These are phyloP conservation scores for Campoletis raptor DNA, from an alignment of 2,888 invertebrate species.

Conservation along the genomic window DNA sequence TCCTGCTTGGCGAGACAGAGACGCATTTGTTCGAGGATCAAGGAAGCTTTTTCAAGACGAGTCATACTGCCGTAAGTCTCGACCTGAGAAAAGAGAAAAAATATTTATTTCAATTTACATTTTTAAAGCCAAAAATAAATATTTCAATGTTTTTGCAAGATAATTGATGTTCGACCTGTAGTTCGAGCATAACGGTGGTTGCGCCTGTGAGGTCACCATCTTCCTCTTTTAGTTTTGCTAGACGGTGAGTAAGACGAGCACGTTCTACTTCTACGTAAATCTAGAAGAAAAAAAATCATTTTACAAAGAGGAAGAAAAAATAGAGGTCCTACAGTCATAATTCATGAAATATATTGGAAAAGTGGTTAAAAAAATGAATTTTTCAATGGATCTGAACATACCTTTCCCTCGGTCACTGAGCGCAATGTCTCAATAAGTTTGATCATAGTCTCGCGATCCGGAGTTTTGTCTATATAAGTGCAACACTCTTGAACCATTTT, in stretches of 20 bases:
- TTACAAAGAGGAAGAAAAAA: not conserved
- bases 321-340: not conserved
- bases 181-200: constrained; percentile 96
- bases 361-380: not conserved
- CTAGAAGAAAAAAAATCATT: constrained; percentile 82
- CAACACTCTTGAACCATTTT: constrained; percentile 99
- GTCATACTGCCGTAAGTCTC: constrained; percentile 99
- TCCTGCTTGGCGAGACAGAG: constrained; percentile 98
- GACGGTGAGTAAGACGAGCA: constrained; percentile 96
- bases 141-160: not conserved
- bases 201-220: constrained; percentile 95
- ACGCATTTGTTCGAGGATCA: constrained; percentile 99
- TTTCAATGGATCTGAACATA: constrained; percentile 75
- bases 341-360: not conserved
- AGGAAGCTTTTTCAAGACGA: constrained; percentile 97
- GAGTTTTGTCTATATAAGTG: constrained; percentile 96
- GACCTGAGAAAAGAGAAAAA: constrained; percentile 83
- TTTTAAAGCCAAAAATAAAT: not conserved
- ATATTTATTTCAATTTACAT: not conserved
- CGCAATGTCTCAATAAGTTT: constrained; percentile 98
- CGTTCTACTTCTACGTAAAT: constrained; percentile 99
- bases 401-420: constrained; percentile 98
- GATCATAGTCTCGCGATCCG: constrained; percentile 95
- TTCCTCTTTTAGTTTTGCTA: constrained; percentile 94
- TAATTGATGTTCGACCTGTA: constrained; percentile 88